A percentile compares a stretch with the other conserved stretches of the same genome.
Evolutionary conservation across 2,113 vertebrate genomes (phyloP).

Genomic region (Cochlearius cochlearius): DNA sequence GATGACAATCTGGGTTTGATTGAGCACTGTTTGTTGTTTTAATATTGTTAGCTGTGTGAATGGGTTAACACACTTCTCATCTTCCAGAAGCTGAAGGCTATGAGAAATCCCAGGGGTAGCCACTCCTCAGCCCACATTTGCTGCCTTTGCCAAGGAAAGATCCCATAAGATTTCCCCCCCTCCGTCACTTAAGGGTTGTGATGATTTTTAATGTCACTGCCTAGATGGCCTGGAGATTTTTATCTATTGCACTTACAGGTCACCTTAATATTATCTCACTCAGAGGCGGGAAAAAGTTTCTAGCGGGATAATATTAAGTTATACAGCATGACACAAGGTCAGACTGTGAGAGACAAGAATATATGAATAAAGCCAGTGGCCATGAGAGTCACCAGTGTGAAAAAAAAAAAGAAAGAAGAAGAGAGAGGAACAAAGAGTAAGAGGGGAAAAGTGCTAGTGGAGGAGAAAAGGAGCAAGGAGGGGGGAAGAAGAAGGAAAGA

Average conservation of each 20-base stretch:
- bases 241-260: constrained; percentile 72
- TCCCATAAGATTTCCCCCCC: constrained; percentile 49
- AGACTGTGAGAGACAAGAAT: constrained; percentile 69
- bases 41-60: constrained; percentile 67
- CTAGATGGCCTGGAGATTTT: constrained; percentile 74
- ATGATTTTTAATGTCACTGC: constrained; percentile 74
- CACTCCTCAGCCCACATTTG: constrained; percentile 43
- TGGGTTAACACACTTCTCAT: constrained; percentile 47
- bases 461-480: neutral
- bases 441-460: neutral
- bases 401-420: neutral
- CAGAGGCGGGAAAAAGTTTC: constrained; percentile 62
- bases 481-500: neutral
- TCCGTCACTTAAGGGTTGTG: constrained; percentile 64
- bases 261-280: constrained; percentile 72
- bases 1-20: constrained; percentile 56
- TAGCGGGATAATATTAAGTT: constrained; percentile 72
- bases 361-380: constrained; percentile 75
- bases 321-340: constrained; percentile 71
- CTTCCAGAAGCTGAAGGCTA: constrained; percentile 28
- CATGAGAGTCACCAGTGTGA: constrained; percentile 55
- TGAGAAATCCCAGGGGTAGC: constrained; percentile 21
- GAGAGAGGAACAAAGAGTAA: neutral
- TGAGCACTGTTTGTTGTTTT: constrained; percentile 65
- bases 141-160: constrained; percentile 54